phyloP scores from a whole-genome alignment of 2,888 invertebrate species.

The Pollenia amentaria region DNA sequence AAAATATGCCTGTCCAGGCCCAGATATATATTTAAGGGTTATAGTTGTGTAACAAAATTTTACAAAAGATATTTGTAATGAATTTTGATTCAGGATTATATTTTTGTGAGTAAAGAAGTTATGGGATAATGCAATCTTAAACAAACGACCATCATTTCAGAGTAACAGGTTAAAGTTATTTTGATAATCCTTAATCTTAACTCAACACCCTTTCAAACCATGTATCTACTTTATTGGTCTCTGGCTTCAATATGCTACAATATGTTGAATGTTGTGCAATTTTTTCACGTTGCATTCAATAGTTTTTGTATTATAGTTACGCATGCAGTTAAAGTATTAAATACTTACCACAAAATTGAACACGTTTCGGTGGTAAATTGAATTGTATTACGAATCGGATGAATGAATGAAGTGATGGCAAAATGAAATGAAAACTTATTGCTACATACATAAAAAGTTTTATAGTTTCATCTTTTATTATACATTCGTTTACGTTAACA shows the following conservation, averaged over 20 bases:
- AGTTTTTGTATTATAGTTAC: constrained; percentile 37
- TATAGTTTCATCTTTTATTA: not conserved
- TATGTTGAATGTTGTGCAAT: not conserved
- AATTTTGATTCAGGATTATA: too few relatives aligned
- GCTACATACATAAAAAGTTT: constrained; percentile 7
- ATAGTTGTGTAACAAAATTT: too few relatives aligned
- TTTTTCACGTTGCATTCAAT: constrained; percentile 9
- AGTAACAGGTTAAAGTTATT: too few relatives aligned
- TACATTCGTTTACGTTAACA: constrained; percentile 10
- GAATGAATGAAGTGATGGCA: constrained; percentile 26
- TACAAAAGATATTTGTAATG: too few relatives aligned
- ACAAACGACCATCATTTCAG: too few relatives aligned
- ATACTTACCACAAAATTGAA: constrained; percentile 64
- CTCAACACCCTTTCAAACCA: not conserved
- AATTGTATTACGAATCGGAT: constrained; percentile 62
- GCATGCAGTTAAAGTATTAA: constrained; percentile 58
- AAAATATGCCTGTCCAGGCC: too few relatives aligned
- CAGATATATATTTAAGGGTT: too few relatives aligned
- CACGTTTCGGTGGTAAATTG: constrained; percentile 68
- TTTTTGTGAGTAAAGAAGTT: too few relatives aligned
- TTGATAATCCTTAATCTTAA: too few relatives aligned
- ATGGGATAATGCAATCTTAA: too few relatives aligned
- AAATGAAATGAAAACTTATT: constrained; percentile 47
- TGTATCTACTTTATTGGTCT: not conserved
- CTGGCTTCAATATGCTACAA: not conserved